Conservation (phyloP, 2,888 invertebrate genomes). For the Hyles lineata region DNA sequence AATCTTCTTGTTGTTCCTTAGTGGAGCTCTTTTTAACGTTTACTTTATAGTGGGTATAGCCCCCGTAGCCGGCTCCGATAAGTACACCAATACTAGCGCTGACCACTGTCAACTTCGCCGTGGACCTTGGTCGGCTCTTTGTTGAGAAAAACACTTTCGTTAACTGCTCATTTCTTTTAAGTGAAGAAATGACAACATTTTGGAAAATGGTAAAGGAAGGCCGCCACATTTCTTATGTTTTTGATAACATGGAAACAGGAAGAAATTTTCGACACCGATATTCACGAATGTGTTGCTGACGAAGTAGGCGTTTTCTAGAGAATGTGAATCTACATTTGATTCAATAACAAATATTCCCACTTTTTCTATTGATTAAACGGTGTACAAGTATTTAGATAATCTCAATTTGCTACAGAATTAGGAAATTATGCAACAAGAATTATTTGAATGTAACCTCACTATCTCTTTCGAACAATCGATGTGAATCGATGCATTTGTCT, state of each 20-base stretch:
- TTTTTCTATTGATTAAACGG: too few relatives aligned
- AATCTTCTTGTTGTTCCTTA: slow-evolving; percentile 69
- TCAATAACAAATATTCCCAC: neutral
- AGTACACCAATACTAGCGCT: slow-evolving; percentile 86
- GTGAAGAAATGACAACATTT: slow-evolving; percentile 63
- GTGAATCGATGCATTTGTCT: slow-evolving; percentile 18
- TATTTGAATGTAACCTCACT: slow-evolving; percentile 21
- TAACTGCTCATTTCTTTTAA: slow-evolving; percentile 61
- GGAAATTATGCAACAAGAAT: slow-evolving; percentile 20
- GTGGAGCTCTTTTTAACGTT: slow-evolving; percentile 63
- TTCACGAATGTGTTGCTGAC: neutral
- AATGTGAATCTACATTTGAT: neutral
- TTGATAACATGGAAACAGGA: slow-evolving; percentile 5
- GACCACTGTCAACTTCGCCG: slow-evolving; percentile 81
- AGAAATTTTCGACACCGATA: neutral
- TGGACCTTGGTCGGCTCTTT: slow-evolving; percentile 70
- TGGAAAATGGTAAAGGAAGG: slow-evolving; percentile 66
- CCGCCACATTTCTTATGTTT: slow-evolving; percentile 69
- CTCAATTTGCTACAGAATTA: neutral
- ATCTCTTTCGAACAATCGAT: neutral
- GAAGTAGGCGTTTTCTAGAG: neutral
- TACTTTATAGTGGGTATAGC: slow-evolving; percentile 79
- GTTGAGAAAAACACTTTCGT: slow-evolving; percentile 66
- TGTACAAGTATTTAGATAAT: neutral
- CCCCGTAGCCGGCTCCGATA: slow-evolving; percentile 83